Evolutionary conservation across 1,140 invertebrate species (phyloP).

Genomic region (Scaptomyza graminum): DNA sequence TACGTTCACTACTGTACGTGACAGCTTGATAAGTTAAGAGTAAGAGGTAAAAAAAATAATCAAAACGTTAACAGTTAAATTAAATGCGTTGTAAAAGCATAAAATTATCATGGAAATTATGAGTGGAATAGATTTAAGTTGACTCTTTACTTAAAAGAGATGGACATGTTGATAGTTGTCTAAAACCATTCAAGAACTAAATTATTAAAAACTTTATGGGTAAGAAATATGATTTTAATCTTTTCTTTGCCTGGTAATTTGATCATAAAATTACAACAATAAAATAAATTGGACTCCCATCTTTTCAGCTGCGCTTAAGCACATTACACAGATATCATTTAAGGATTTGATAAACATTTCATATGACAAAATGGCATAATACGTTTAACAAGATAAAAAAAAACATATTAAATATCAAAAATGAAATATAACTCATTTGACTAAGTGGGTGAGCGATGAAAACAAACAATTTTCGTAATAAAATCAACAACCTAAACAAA

Average conservation of each 20-base stretch:
- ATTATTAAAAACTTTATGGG: background rate
- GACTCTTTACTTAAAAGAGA: too few species aligned
- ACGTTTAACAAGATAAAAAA: background rate
- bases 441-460: conserved; percentile 54
- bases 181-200: too few species aligned
- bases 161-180: too few species aligned
- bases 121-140: background rate
- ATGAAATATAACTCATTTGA: conserved; percentile 64
- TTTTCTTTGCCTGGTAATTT: background rate
- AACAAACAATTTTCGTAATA: conserved; percentile 54
- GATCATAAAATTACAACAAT: too few species aligned
- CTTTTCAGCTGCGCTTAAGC: background rate
- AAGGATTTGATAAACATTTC: background rate
- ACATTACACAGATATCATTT: conserved; percentile 1
- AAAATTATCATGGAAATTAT: background rate
- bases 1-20: conserved; percentile 23
- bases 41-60: conserved; percentile 19
- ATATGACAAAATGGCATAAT: conserved; percentile 4
- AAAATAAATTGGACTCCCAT: too few species aligned
- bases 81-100: conserved; percentile 17
- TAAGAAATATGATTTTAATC: background rate
- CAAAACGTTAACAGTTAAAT: conserved; percentile 49
- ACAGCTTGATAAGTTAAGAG: conserved; percentile 31
- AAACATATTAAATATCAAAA: conserved; percentile 65
- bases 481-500: conserved; percentile 68